Conservation (phyloP, 2,797 vertebrate species). For the Capromys pilorides region DNA sequence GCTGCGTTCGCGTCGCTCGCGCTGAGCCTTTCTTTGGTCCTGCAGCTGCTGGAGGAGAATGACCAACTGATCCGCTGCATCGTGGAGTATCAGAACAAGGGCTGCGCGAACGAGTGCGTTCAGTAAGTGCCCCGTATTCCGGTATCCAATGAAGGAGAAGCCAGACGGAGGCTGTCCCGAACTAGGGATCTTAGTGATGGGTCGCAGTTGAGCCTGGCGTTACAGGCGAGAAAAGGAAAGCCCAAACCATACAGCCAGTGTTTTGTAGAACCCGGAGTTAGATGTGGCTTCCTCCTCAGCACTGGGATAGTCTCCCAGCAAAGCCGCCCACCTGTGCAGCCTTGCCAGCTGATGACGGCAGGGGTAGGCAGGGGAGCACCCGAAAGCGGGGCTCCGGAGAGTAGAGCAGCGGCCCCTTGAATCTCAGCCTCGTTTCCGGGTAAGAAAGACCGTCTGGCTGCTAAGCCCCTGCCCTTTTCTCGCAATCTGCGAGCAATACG, state of each 20-base stretch:
- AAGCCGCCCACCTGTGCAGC: not conserved
- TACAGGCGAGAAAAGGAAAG: not conserved
- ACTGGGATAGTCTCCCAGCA: not conserved
- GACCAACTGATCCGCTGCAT: slow-evolving; percentile 96
- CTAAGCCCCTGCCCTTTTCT: not conserved
- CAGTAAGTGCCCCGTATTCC: slow-evolving; percentile 89
- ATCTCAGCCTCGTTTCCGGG: not conserved
- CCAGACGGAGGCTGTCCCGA: not conserved
- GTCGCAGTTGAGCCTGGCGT: not conserved
- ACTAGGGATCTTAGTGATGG: not conserved
- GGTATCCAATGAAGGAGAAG: not conserved
- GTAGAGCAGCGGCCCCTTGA: not conserved
- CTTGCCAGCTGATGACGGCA: not conserved
- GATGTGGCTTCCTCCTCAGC: not conserved
- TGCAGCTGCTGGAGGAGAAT: slow-evolving; percentile 95
- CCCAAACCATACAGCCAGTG: not conserved
- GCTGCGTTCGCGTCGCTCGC: not conserved
- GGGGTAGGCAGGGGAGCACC: not conserved
- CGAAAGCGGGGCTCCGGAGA: not conserved
- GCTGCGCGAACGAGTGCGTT: slow-evolving; percentile 93
- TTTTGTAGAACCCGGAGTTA: not conserved
- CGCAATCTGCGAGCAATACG: not conserved
- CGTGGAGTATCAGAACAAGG: slow-evolving; percentile 96
- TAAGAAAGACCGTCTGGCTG: not conserved
- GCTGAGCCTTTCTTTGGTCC: not conserved